These are phyloP conservation scores for Alentia gelatinosa DNA, from an alignment of 2,888 invertebrate species.

Conservation along the genomic window DNA sequence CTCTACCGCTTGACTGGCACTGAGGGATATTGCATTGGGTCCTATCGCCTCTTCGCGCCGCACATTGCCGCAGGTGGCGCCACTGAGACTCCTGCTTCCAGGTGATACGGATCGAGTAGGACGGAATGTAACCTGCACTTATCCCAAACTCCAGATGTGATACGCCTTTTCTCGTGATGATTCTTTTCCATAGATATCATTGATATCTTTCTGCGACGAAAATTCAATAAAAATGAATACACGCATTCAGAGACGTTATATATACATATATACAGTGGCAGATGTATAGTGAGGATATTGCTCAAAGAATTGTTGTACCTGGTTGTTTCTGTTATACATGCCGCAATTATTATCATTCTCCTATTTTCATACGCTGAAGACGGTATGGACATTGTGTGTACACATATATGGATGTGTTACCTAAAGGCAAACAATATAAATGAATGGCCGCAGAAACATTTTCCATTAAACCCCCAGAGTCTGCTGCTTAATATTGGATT, in stretches of 20 bases:
- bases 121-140: not conserved
- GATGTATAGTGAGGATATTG: conserved; percentile 8
- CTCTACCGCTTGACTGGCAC: not conserved
- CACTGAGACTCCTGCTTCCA: not conserved
- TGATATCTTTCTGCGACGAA: not conserved
- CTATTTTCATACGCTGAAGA: conserved; percentile 20
- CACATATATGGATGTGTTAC: not conserved
- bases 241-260: not conserved
- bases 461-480: not conserved
- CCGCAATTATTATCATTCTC: not conserved
- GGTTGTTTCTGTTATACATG: not conserved
- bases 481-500: not conserved
- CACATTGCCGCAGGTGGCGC: not conserved
- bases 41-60: not conserved
- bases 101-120: not conserved
- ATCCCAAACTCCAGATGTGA: not conserved
- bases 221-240: not conserved
- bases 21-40: not conserved
- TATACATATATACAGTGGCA: not conserved
- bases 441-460: not conserved
- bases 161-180: conserved; percentile 21
- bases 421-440: not conserved
- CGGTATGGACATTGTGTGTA: not conserved
- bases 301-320: conserved; percentile 2
- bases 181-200: not conserved